Base-by-base conservation (phyloP, 2,797 vertebrate species). In the Lateolabrax maculatus region DNA sequence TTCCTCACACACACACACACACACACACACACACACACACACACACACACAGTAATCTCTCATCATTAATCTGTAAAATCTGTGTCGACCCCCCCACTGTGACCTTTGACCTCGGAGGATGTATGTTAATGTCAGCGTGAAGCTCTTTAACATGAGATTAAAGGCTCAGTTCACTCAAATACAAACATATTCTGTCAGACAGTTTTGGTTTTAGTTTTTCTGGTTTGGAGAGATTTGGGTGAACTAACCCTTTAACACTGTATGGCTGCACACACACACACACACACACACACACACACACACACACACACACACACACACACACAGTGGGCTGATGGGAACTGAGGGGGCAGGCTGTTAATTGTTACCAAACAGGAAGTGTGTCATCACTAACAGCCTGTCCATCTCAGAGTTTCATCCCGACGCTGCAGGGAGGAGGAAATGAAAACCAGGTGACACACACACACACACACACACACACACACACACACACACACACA, bases 361-460 rank as follows among this genome's bases (percentile, higher is more conserved):
- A 85, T 83, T 77, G 55, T 81, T 75, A 65, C 65, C 67, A 82
- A 75, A 87, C 75, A 90, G 85, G 86, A 90, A 87, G 71, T 82
- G 72, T 82, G 62, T 85, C 84, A 85, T 88, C 88, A 25, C 41
- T 15, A 68, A 34, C 13, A 43, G 48, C 25, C 74, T 81, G 85
- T 82, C 85, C 86, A 66, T 89, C 82, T 83, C 46, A 52, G 19
- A 55, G 69, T 39, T 46, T 76, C 62, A 44, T 79, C 44, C 29
- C 21, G 23, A 27, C 9, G 0, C 60, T 27, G 58, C 71, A 66
- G 55, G 9, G 56, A 55, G 29, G 25, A 76, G 62, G 60, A 80
- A 88, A 87, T 84, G 53, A 87, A 75, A 87, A 76, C 69, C 87
- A 90, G 84, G 77, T 83, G 77, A 75, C 5, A 55, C 61, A 76